Evolutionary conservation across 2,113 vertebrate species (phyloP).

Genomic region (Trichomycterus rosablanca): DNA sequence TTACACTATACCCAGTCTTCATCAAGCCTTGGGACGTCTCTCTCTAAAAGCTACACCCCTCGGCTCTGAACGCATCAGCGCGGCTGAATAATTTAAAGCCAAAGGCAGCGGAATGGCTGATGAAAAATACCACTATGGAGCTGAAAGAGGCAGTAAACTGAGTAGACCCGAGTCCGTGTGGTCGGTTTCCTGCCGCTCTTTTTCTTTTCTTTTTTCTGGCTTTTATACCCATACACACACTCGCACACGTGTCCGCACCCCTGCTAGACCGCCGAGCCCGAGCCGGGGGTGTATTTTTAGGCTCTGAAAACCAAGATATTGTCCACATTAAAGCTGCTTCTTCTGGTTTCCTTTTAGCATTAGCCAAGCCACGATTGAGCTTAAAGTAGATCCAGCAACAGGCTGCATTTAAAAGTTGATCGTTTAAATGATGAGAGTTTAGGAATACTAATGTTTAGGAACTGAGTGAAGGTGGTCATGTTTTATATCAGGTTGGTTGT

Average conservation of each 20-base stretch:
- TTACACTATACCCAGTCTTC: too few species aligned
- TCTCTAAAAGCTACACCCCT: too few species aligned
- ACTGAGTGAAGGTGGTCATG: too few species aligned
- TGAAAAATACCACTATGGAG: too few species aligned
- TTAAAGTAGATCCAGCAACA: conserved; percentile 11
- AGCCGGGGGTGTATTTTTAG: conserved; percentile 39
- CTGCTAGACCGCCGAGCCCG: conserved; percentile 8
- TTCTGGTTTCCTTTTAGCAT: conserved; percentile 4
- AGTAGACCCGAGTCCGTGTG: conserved; percentile 4
- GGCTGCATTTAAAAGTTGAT: too few species aligned
- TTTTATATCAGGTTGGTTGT: too few species aligned
- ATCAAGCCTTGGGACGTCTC: too few species aligned
- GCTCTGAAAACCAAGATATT: conserved; percentile 37
- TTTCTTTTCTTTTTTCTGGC: background rate
- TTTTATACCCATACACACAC: conserved; percentile 9
- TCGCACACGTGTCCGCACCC: conserved; percentile 2
- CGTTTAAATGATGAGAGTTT: too few species aligned
- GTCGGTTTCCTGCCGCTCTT: conserved; percentile 5
- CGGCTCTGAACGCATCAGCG: background rate
- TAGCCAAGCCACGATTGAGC: background rate
- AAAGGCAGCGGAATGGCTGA: too few species aligned
- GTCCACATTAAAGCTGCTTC: conserved; percentile 22
- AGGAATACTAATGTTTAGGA: too few species aligned
- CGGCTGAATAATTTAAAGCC: conserved; percentile 1
- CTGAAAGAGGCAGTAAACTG: background rate